These are phyloP conservation scores for Hippocampus barbouri DNA, from an alignment of 2,113 vertebrate species.

Conservation along the genomic window DNA sequence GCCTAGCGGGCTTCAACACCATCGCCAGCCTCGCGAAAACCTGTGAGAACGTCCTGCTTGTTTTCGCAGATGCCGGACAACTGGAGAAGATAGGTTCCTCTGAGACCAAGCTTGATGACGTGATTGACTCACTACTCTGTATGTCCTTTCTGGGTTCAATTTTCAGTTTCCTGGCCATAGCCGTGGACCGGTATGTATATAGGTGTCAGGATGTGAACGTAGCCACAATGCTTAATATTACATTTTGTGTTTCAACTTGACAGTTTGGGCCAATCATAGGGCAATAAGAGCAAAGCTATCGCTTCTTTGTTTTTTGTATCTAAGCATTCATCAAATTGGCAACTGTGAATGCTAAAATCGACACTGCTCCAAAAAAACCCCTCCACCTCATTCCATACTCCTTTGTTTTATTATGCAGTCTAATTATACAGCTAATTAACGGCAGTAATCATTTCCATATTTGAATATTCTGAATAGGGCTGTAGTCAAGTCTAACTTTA, in stretches of 20 bases:
- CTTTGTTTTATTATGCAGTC: background rate
- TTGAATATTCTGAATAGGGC: no score
- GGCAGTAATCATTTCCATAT: no score
- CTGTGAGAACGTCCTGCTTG: slow-evolving; percentile 83
- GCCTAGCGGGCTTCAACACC: slow-evolving; percentile 90
- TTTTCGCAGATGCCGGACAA: slow-evolving; percentile 77
- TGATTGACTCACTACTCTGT: slow-evolving; percentile 86
- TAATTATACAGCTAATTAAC: background rate
- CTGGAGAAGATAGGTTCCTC: slow-evolving; percentile 70
- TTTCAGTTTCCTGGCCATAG: slow-evolving; percentile 88
- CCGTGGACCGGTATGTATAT: slow-evolving; percentile 78
- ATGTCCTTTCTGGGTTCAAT: slow-evolving; percentile 89
- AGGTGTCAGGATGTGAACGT: background rate
- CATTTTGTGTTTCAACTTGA: background rate
- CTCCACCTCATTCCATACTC: no score
- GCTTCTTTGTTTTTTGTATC: background rate
- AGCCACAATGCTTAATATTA: background rate
- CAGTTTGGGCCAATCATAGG: background rate
- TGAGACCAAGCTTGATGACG: slow-evolving; percentile 80
- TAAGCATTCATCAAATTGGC: background rate
- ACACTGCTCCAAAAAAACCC: background rate
- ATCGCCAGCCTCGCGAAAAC: slow-evolving; percentile 86
- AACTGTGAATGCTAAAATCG: background rate
- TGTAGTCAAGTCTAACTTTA: no score
- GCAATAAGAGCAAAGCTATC: background rate